Evolutionary conservation across 2,113 vertebrate genomes (phyloP), one percentile per base, ranked within the genome.

Genomic region (Archilochus colubris): DNA sequence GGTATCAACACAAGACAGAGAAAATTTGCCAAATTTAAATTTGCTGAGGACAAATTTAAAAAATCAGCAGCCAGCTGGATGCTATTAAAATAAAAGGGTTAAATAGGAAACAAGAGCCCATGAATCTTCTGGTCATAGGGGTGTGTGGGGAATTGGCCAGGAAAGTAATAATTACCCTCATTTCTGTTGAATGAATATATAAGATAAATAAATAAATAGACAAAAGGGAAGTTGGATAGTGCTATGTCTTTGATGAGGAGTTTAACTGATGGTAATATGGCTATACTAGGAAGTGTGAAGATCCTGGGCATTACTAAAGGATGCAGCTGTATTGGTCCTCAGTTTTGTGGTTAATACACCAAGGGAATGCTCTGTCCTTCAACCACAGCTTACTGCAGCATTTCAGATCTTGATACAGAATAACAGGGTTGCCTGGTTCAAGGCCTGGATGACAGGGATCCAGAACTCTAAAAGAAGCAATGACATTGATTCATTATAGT

Each of bases 401-500:
- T 28, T 86, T 78, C 69, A 48, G 38, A 72, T 75, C 43, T 78
- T 83, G 15, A 22, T 90, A n/a, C 5, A 6, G 21, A 81, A 61
- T n/a, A 83, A 90, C 80, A 86, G 1, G 7, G 17, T 55, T 59
- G 61, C 31, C 58, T 22, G 5, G 22, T 82, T 59, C 62, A 50
- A 69, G 24, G 58, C 7, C 59, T 77, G 28, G 20, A 15, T 63
- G 27, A 9, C 31, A 48, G 15, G 17, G 8, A 83, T 46, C 28
- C 46, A 88, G 86, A 77, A 77, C 61, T 28, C 38, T 64, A 86
- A 74, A 24, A 63, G 74, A 88, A 82, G 22, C 25, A 74, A 55
- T 40, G 76, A 57, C 80, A 75, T 51, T 75, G 64, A 93, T 59
- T 83, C 62, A 96, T 86, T 88, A 46, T 19, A 66, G 38, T 67